Base-by-base conservation (phyloP, 2,113 vertebrate species). In the Ursus arctos region DNA sequence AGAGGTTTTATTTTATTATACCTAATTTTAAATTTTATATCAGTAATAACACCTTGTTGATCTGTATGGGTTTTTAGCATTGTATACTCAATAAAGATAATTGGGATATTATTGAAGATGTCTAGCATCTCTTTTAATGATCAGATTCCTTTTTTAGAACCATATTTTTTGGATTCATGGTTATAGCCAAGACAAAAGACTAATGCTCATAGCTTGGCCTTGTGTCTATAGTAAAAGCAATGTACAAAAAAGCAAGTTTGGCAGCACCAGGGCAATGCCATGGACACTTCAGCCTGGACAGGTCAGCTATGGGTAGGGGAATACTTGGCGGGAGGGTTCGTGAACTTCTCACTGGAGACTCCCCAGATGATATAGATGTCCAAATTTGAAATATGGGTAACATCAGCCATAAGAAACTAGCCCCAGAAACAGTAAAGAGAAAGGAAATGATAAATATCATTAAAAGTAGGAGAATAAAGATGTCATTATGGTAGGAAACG, bases 81-180 rank as follows among this genome's bases (percentile, higher is more conserved):
- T 95, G 18, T 67, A 5, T 15, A 49, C 12, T 65, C 12, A 4
- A 65, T 84, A 74, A 92, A 91, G 74, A 49, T 93, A 98, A 97
- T 93, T 97, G 81, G 81, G 67, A 81, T 96, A 90, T 88, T 96
- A 79, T 26, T 61, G 76, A 96, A 91, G 72, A 85, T 31, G 90
- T 59, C 28, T 81, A 88, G 69, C 6, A 53, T 51, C 57, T 84
- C 88, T 51, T 69, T 94, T 96, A 98, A 96, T 79, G 72, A 92
- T 71, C 16, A 95, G 61, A 57, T 69, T 93, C 4, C 40, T 94
- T 96, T 95, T 72, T 53, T 87, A 31, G 49, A 95, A 81, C 10
- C 55, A 82, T 71, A 95, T 93, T 80, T 98, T 94, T 79, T 92
- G 22, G 55, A 33, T 61, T 53, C 19, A 80, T 9, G 3, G 72